These are phyloP conservation scores for Salvator merianae DNA, from an alignment of 2,113 vertebrate genomes.

Conservation along the genomic window DNA sequence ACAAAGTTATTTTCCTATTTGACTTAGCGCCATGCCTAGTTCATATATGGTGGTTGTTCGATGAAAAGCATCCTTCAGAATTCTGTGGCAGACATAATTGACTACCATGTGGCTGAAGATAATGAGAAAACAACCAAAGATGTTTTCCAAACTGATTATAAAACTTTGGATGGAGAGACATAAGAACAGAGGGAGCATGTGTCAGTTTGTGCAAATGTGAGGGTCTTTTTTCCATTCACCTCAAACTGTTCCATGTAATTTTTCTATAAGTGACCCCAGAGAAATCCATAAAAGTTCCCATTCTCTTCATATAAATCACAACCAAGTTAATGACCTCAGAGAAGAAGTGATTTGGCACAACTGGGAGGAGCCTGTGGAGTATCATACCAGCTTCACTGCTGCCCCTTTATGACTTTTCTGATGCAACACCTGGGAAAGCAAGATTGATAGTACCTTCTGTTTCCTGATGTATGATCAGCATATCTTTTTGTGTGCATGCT, in stretches of 20 bases:
- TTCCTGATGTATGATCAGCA: background rate
- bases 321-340: slow-evolving; percentile 40
- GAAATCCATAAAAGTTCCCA: slow-evolving; percentile 28
- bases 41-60: too few species aligned
- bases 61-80: too few species aligned
- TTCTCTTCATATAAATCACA: slow-evolving; percentile 50
- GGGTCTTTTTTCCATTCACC: slow-evolving; percentile 3
- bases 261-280: slow-evolving; percentile 49
- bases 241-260: slow-evolving; percentile 43
- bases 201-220: slow-evolving; percentile 43
- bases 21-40: too few species aligned
- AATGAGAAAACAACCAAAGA: background rate
- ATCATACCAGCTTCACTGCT: background rate
- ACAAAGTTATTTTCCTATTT: too few species aligned
- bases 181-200: background rate
- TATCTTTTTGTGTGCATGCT: background rate
- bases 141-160: slow-evolving; percentile 25
- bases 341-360: slow-evolving; percentile 12
- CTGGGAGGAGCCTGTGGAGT: background rate
- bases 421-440: slow-evolving; percentile 41
- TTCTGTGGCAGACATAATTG: background rate
- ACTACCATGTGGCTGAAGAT: fast-evolving
- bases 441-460: slow-evolving; percentile 25
- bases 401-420: slow-evolving; percentile 37
- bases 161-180: background rate